These are phyloP conservation scores for Actinostola sp. DNA, from an alignment of 92 coral and sea anemone genomes.

Conservation along the genomic window DNA sequence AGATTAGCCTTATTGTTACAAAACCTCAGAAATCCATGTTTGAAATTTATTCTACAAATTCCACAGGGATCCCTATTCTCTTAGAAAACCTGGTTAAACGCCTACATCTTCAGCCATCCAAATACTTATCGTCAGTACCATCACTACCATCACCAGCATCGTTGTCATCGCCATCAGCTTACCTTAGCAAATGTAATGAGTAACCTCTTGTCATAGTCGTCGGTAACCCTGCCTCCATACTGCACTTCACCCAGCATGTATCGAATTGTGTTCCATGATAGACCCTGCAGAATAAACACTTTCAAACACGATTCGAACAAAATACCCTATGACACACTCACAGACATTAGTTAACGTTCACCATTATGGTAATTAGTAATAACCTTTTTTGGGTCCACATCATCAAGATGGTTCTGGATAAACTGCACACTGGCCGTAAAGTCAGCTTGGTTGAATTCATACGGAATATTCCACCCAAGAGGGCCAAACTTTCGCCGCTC, in stretches of 20 bases:
- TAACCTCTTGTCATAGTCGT: conserved; percentile 85
- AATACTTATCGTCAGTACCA: no score
- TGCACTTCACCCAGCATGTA: conserved; percentile 94
- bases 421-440: conserved; percentile 88
- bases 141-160: no score
- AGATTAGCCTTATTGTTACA: no score
- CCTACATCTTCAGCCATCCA: no score
- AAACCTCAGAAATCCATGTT: no score
- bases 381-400: conserved; percentile 86
- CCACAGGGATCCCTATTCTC: no score
- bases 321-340: no score
- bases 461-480: conserved; percentile 90
- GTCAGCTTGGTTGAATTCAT: conserved; percentile 92
- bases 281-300: conserved; percentile 49
- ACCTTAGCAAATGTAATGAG: conserved; percentile 88
- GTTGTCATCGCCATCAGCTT: background rate
- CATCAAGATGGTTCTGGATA: conserved; percentile 89
- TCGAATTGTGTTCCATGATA: conserved; percentile 93
- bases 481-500: conserved; percentile 94
- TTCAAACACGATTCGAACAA: no score
- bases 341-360: background rate
- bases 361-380: background rate
- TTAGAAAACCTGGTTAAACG: no score
- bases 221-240: conserved; percentile 90
- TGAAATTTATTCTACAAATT: no score